Evolutionary conservation across 2,797 vertebrate genomes (phyloP).

Genomic region (Argyrosomus regius): DNA sequence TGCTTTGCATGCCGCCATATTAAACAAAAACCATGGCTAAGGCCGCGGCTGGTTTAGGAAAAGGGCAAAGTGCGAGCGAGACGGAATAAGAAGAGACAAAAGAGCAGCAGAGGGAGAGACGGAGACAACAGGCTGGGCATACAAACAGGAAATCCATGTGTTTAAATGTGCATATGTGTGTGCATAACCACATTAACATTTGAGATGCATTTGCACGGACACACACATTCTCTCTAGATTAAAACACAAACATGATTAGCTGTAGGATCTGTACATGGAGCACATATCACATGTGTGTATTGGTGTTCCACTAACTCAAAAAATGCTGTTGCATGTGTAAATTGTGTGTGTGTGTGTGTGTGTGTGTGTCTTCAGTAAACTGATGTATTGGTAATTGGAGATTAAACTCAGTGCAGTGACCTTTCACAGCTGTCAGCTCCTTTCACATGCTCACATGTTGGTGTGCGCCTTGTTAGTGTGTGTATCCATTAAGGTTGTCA

Average conservation of each 20-base stretch:
- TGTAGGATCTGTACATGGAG: slow-evolving; percentile 15
- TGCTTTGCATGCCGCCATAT: slow-evolving; percentile 80
- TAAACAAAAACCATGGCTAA: slow-evolving; percentile 77
- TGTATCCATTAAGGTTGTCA: not conserved
- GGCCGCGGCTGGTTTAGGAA: slow-evolving; percentile 76
- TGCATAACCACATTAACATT: slow-evolving; percentile 40
- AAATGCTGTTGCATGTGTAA: not conserved
- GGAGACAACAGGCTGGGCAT: slow-evolving; percentile 52
- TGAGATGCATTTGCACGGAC: not conserved
- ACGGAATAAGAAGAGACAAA: slow-evolving; percentile 60
- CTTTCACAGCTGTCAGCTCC: slow-evolving; percentile 62
- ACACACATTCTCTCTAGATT: slow-evolving; percentile 14
- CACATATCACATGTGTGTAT: slow-evolving; percentile 11
- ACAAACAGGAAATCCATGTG: slow-evolving; percentile 56
- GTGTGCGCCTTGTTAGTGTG: slow-evolving; percentile 7
- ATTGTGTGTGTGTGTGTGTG: not conserved
- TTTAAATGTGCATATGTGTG: slow-evolving; percentile 33
- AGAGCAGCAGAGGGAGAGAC: slow-evolving; percentile 67
- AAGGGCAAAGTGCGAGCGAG: slow-evolving; percentile 76
- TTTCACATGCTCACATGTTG: slow-evolving; percentile 34
- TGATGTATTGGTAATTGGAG: slow-evolving; percentile 54
- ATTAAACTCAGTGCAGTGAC: slow-evolving; percentile 58
- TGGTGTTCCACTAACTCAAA: not conserved
- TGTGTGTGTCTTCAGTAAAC: slow-evolving; percentile 16
- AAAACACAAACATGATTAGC: slow-evolving; percentile 10